phyloP scores from a whole-genome alignment of 2,113 vertebrate genomes.

The Ameiurus melas region DNA sequence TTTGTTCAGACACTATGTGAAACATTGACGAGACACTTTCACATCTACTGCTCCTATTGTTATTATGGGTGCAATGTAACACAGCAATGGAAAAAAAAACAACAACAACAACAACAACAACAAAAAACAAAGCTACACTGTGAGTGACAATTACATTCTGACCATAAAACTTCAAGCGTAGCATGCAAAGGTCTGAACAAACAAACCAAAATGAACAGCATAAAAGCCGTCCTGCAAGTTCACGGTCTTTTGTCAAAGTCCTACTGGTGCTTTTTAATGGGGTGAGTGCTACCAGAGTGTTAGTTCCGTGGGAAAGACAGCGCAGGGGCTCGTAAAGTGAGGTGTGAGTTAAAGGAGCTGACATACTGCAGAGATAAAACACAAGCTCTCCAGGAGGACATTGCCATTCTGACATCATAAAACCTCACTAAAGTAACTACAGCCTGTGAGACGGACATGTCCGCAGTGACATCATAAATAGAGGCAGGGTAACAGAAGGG shows the following conservation, averaged over 20 bases:
- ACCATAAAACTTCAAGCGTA: conserved; percentile 18
- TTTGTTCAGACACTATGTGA: conserved; percentile 41
- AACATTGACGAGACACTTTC: conserved; percentile 12
- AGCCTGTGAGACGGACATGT: conserved; percentile 23
- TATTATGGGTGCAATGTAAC: conserved; percentile 6
- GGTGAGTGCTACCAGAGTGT: conserved; percentile 9
- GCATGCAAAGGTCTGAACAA: conserved; percentile 24
- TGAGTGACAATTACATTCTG: conserved; percentile 34
- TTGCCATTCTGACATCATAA: conserved; percentile 52
- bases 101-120: neutral
- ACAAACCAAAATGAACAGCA: conserved; percentile 17
- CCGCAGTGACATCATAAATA: conserved; percentile 46
- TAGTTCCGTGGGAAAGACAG: conserved; percentile 37
- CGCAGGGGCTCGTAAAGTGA: conserved; percentile 46
- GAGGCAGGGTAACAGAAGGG: conserved; percentile 22
- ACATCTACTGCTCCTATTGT: conserved; percentile 32
- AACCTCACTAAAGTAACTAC: conserved; percentile 41
- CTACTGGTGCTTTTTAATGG: conserved; percentile 36
- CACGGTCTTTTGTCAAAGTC: conserved; percentile 41
- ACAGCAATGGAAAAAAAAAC: neutral
- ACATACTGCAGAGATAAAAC: conserved; percentile 48
- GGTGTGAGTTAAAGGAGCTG: conserved; percentile 50
- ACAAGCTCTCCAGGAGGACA: conserved; percentile 50
- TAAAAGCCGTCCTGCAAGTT: conserved; percentile 34
- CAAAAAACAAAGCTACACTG: neutral